phyloP scores from a whole-genome alignment of 1,140 invertebrate genomes.

The Anadara kagoshimensis region DNA sequence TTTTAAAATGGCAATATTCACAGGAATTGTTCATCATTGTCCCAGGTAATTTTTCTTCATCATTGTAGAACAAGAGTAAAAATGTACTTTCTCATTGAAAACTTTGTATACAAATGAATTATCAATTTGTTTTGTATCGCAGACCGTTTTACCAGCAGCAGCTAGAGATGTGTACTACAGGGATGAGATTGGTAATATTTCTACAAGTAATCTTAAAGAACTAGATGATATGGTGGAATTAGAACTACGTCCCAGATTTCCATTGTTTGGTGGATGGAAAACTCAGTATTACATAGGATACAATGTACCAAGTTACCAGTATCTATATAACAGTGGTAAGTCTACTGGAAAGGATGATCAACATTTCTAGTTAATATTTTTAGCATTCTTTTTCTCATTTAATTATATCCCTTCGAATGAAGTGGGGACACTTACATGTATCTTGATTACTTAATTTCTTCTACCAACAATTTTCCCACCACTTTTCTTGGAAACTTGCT shows the following conservation, averaged over 20 bases:
- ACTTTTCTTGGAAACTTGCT: too few species aligned
- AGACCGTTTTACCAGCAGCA: slow-evolving; percentile 91
- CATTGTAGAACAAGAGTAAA: too few species aligned
- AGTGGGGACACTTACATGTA: too few species aligned
- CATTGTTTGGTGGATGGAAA: slow-evolving; percentile 99
- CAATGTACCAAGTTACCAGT: slow-evolving; percentile 97
- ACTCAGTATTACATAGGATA: slow-evolving; percentile 98
- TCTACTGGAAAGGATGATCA: background rate
- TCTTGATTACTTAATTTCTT: too few species aligned
- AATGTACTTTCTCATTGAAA: background rate
- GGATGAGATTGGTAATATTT: slow-evolving; percentile 99
- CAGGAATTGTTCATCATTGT: too few species aligned
- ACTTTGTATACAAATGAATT: background rate
- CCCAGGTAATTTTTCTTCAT: too few species aligned
- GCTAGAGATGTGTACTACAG: slow-evolving; percentile 94
- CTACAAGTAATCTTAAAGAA: slow-evolving; percentile 93
- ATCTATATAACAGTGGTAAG: slow-evolving; percentile 82
- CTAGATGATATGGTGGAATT: slow-evolving; percentile 94
- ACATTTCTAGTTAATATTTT: too few species aligned
- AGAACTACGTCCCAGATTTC: slow-evolving; percentile 95
- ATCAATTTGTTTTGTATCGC: slow-evolving; percentile 35
- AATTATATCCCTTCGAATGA: too few species aligned
- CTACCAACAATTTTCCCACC: too few species aligned
- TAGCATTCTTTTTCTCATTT: too few species aligned
- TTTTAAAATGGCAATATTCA: too few species aligned